Conservation (phyloP, 2,113 vertebrate species). For the Pseudorasbora parva region DNA sequence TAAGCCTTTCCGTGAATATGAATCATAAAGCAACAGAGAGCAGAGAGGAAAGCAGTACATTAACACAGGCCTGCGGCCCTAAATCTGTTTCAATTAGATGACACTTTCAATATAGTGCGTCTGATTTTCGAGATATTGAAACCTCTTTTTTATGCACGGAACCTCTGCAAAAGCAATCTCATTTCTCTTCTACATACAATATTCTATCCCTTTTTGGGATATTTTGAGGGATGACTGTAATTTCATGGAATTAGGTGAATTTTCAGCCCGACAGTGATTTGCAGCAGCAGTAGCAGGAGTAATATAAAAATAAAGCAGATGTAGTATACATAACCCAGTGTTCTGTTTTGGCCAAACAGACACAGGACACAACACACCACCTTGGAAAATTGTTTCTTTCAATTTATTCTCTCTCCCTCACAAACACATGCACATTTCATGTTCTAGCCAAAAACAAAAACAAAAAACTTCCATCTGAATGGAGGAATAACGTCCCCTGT, state of each 20-base stretch:
- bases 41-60: constrained; percentile 77
- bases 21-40: constrained; percentile 80
- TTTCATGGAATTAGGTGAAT: background rate
- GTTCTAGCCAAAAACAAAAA: constrained; percentile 51
- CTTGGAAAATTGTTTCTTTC: background rate
- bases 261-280: background rate
- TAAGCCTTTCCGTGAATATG: constrained; percentile 78
- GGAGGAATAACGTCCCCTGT: constrained; percentile 27
- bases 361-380: background rate
- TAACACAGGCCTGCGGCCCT: constrained; percentile 70
- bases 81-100: constrained; percentile 84
- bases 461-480: constrained; percentile 65
- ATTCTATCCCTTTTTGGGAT: constrained; percentile 66
- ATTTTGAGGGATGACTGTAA: constrained; percentile 59
- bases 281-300: background rate
- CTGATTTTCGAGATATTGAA: constrained; percentile 83
- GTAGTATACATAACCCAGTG: background rate
- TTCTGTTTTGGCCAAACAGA: constrained; percentile 2
- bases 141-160: constrained; percentile 65
- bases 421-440: background rate
- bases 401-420: background rate
- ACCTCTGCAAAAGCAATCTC: constrained; percentile 66
- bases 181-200: constrained; percentile 60
- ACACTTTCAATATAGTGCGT: constrained; percentile 81
- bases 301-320: background rate